Base-by-base conservation (phyloP, 2,113 vertebrate species). In the Pelmatolapia mariae region DNA sequence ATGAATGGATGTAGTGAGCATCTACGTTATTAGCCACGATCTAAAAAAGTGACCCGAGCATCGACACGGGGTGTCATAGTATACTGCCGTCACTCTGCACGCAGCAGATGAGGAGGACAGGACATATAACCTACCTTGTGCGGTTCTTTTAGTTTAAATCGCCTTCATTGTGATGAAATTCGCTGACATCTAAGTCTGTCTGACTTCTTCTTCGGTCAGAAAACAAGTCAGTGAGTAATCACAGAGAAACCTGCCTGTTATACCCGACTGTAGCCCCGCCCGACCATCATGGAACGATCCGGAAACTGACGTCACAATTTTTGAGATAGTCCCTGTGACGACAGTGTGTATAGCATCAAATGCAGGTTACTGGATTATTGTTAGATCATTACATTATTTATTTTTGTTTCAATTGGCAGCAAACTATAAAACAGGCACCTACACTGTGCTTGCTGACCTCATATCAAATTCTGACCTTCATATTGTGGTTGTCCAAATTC, bases 181-280 rank as follows among this genome's bases (percentile, higher is more conserved):
- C 2, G 18, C 18, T 52, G 50, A 52, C 0, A 3, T 52, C 50
- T 5, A 0, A 10, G 50, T 52, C 18, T 52, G 50, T 52, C 8
- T 52, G 50, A 19, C 47, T 52, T 52, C 47, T 50, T 50, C 47
- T 52, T 52, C 50, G 4, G 18, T 52, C 1, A 52, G 18, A 52
- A 52, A 1, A 19, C 50, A 9, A 19, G 50, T 52, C 2, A 1
- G 50, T 52, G 50, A 19, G 8, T 50, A 50, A 50, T 9, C 47
- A 9, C 16, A 50, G 47, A 19, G 18, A 50, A 50, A 19, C 47
- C 47, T 5, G 47, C 47, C 47, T 19, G 47, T 50, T 18, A 8
- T 9, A 9, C 4, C 43, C 8, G 4, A 18, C 47, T 50, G 18
- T 19, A 50, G 47, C 18, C 2, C 47, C 8, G 47, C 47, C 18